Conservation (phyloP, 2,888 invertebrate genomes). For the Acanthosepion lycidas region DNA sequence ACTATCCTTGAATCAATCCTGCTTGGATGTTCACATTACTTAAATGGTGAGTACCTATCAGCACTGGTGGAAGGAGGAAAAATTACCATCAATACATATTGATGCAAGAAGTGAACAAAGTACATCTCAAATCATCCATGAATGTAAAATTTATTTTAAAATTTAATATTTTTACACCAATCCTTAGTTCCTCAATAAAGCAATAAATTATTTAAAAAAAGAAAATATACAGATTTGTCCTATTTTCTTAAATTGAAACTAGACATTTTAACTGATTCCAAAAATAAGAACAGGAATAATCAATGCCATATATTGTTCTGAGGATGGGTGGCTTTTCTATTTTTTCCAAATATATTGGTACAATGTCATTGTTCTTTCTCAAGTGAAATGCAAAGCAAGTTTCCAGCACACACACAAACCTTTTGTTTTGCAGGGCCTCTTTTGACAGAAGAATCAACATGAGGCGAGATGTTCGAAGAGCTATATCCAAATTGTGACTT, state of each 20-base stretch:
- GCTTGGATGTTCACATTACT: too few species aligned
- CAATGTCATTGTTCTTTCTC: background rate
- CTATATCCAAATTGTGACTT: background rate
- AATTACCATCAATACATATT: too few species aligned
- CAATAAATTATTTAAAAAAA: too few species aligned
- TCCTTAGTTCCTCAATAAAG: too few species aligned
- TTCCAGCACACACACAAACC: background rate
- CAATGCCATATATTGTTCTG: background rate
- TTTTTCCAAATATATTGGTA: background rate
- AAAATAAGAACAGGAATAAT: background rate
- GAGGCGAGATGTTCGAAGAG: background rate
- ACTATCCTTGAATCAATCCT: too few species aligned
- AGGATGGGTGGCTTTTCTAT: background rate
- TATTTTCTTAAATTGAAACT: background rate
- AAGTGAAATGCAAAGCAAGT: background rate
- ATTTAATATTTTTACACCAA: too few species aligned
- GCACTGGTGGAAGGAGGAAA: too few species aligned
- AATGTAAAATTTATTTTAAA: too few species aligned
- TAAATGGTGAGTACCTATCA: too few species aligned
- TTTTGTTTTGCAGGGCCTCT: background rate
- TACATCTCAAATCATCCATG: too few species aligned
- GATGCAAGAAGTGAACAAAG: too few species aligned
- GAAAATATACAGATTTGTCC: background rate
- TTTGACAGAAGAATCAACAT: background rate
- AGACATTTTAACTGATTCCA: background rate